These are phyloP conservation scores for Trichechus manatus DNA, from an alignment of 2,113 vertebrate species.

Conservation along the genomic window DNA sequence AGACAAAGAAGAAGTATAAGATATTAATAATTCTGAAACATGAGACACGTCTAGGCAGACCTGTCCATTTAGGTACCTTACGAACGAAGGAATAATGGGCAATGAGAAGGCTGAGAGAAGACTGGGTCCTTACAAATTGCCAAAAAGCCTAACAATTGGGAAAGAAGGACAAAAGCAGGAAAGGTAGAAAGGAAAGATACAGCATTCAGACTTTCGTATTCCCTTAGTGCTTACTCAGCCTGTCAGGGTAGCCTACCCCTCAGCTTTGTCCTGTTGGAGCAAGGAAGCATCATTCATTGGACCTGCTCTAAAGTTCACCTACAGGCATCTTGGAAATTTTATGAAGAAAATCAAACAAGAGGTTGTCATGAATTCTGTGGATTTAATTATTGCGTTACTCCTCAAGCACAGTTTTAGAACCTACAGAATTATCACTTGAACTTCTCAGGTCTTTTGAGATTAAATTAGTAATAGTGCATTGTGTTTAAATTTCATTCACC, in stretches of 20 bases:
- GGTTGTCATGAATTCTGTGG: not conserved
- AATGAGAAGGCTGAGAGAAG: not conserved
- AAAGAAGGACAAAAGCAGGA: not conserved
- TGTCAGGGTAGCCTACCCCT: not conserved
- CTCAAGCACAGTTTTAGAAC: not conserved
- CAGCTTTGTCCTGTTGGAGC: not conserved
- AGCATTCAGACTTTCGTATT: not conserved
- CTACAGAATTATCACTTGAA: not conserved
- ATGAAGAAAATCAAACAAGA: not conserved
- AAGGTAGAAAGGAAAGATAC: not conserved
- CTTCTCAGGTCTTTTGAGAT: not conserved
- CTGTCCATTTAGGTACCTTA: not conserved
- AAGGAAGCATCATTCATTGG: not conserved
- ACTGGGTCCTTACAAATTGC: not conserved
- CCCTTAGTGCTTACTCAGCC: not conserved
- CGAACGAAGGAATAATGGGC: not conserved
- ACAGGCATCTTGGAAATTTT: not conserved
- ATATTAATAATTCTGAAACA: not conserved
- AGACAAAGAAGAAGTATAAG: not conserved
- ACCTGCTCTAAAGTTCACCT: not conserved
- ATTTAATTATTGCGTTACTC: not conserved
- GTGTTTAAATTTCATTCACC: not conserved
- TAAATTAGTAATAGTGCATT: not conserved
- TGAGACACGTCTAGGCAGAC: rapidly evolving
- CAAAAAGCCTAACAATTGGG: not conserved